Base-by-base conservation (phyloP, 2,113 vertebrate genomes). In the Urocitellus parryii region DNA sequence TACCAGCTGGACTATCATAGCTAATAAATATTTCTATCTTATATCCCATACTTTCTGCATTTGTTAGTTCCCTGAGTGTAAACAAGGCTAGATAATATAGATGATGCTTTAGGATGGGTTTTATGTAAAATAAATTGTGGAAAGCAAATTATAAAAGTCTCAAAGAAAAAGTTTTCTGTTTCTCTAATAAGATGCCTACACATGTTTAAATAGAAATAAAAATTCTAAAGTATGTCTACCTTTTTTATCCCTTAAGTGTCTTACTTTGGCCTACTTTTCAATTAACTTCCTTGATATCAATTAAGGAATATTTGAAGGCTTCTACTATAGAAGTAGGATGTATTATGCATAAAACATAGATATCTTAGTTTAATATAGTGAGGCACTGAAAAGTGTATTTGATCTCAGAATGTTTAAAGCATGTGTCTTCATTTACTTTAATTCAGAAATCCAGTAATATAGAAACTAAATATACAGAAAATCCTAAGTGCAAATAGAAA, bases 391-490 rank as follows among this genome's bases (percentile, higher is more conserved):
- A 88, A 22, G n/a, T 96, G n/a, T 65, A 76, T 65, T 90, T 53
- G 5, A 56, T 63, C 16, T 48, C 10, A 81, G 37, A 81, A 32
- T 51, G 81, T 67, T 68, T 94, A 70, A 86, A 82, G 39, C 8
- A 45, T 74, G 2, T 37, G 4, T 42, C 17, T 92, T 93, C 10
- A 45, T 42, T 94, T 87, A 20, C 2, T 90, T 27, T 83, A 86
- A 86, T 63, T 94, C 25, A 83, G 39, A 83, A 80, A 63, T 58
- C 1, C 22, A 90, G 12, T 48, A 51, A 63, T 11, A 90, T 42
- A 68, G 68, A 91, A 90, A 83, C 16, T 79, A 85, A 89, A 18
- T 76, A 61, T 27, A 53, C 14, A 74, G 56, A 84, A 84, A 93
- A 94, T n/a, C 14, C 2, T 2, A 90, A 72, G 13, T 25, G n/a